Evolutionary conservation across 1,140 invertebrate genomes (phyloP).

Genomic region (Linepithema humile): DNA sequence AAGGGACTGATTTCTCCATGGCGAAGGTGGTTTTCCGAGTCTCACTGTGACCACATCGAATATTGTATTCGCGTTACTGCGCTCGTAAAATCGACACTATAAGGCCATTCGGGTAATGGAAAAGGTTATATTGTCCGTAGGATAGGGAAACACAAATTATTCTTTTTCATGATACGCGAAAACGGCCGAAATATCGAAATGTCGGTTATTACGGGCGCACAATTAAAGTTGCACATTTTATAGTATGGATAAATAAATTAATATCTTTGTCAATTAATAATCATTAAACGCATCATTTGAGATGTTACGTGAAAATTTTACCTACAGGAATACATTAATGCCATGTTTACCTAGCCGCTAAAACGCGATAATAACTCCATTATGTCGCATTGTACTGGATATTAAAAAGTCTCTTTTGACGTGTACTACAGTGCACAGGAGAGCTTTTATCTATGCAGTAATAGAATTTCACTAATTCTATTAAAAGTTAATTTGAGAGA

Average conservation of each 20-base stretch:
- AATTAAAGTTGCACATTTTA: too few relatives aligned
- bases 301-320: background rate
- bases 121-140: conserved; percentile 7
- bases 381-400: background rate
- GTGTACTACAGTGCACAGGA: background rate
- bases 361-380: conserved; percentile 29
- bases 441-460: conserved; percentile 36
- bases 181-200: background rate
- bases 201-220: background rate
- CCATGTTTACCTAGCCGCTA: conserved; percentile 21
- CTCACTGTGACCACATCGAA: conserved; percentile 77
- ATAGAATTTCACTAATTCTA: conserved; percentile 44
- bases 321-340: background rate
- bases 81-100: conserved; percentile 33
- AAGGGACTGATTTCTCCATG: conserved; percentile 85
- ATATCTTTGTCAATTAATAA: background rate
- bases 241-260: background rate
- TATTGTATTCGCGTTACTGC: conserved; percentile 37
- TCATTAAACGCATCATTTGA: background rate
- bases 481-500: conserved; percentile 47
- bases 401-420: conserved; percentile 47
- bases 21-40: conserved; percentile 86
- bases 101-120: conserved; percentile 17
- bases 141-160: background rate
- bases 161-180: background rate